These are phyloP conservation scores for Calephelis virginiensis DNA, from an alignment of 1,140 invertebrate genomes.

Conservation along the genomic window DNA sequence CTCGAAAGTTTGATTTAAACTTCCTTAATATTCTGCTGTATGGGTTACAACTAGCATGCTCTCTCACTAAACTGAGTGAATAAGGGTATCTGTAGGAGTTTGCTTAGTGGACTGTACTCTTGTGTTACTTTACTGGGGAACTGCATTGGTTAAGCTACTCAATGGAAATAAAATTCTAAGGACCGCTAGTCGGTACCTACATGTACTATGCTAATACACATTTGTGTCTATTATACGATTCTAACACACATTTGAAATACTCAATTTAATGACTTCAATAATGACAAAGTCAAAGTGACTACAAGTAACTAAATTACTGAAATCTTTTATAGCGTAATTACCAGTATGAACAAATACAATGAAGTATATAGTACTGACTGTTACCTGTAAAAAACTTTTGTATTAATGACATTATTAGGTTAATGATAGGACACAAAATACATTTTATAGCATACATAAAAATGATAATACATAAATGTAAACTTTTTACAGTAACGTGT, in stretches of 20 bases:
- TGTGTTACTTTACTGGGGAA: constrained; percentile 51
- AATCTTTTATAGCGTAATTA: constrained; percentile 14
- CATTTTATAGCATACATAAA: no score
- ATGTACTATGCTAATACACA: constrained; percentile 43
- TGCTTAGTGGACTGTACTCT: constrained; percentile 25
- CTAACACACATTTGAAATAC: constrained; percentile 39
- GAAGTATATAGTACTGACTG: constrained; percentile 2
- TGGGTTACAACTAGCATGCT: constrained; percentile 64
- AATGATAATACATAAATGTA: no score
- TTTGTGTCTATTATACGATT: constrained; percentile 20
- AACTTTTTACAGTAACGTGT: no score
- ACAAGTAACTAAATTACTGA: constrained; percentile 8
- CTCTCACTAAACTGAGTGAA: constrained; percentile 52
- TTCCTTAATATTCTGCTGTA: constrained; percentile 28
- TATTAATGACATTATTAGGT: neutral
- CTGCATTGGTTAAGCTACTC: constrained; percentile 49
- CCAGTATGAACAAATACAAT: constrained; percentile 11
- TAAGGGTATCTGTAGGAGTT: constrained; percentile 23
- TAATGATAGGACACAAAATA: neutral
- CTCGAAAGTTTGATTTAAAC: constrained; percentile 19
- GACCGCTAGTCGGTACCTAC: constrained; percentile 67
- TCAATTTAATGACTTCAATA: constrained; percentile 10
- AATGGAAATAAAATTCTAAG: constrained; percentile 56
- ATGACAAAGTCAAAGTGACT: constrained; percentile 3
- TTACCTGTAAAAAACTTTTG: constrained; percentile 10